phyloP scores from a whole-genome alignment of 2,113 vertebrate genomes.

The Apus apus region DNA sequence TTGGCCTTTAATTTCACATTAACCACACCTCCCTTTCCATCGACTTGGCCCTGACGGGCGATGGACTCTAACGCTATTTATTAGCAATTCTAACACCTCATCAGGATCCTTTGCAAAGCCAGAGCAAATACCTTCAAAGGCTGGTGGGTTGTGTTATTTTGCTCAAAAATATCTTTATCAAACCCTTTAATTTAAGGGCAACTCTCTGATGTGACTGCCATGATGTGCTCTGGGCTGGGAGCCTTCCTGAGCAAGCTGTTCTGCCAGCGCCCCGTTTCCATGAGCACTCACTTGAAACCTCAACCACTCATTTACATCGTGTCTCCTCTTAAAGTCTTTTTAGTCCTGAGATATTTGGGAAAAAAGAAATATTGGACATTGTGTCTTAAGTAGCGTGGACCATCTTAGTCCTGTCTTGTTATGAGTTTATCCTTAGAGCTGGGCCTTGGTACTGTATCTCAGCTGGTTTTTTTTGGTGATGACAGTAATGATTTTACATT shows the following conservation, averaged over 20 bases:
- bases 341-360: not conserved
- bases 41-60: accelerated
- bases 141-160: not conserved
- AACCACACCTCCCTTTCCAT: not conserved
- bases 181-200: not conserved
- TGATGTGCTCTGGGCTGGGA: not conserved
- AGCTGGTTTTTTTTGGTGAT: not conserved
- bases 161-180: not conserved
- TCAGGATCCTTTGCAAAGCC: not conserved
- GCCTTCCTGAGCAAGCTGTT: not conserved
- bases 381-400: not conserved
- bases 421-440: not conserved
- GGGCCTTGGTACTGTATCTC: not conserved
- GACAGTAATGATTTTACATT: not conserved
- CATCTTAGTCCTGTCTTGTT: not conserved
- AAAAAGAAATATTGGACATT: not conserved
- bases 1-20: not conserved
- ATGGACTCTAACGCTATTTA: not conserved
- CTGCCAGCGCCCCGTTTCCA: not conserved
- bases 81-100: not conserved
- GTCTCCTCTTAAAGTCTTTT: not conserved
- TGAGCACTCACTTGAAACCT: not conserved
- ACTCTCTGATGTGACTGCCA: not conserved
- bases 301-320: not conserved
- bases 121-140: not conserved